Evolutionary conservation across 2,888 invertebrate species (phyloP), one percentile per base, ranked within the genome.

Genomic region (Erannis defoliaria): DNA sequence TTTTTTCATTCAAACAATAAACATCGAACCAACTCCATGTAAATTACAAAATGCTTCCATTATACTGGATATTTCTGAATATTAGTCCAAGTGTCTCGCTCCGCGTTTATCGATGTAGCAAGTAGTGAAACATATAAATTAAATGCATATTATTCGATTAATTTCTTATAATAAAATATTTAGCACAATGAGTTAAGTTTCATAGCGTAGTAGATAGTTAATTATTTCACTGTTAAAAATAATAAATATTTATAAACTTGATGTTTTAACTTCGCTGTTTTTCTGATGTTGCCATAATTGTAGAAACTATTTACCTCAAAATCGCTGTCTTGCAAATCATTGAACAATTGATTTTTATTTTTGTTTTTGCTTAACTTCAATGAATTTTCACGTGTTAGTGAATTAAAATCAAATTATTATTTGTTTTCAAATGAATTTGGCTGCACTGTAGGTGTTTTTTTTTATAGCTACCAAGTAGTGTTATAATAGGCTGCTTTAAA

Each of bases 281-380:
- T 86, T 87, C 85, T 82, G 77, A 75, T 81, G 89, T 90, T 92
- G 92, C 91, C 91, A 91, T 92, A 91, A 2, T 84, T 75, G 73
- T 81, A 81, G 82, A 80, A 88, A 86, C 87, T 88, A 78, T 84
- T 89, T 89, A 88, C 90, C 89, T 89, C 88, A 84, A 78, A 80
- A 68, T 80, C 76, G 76, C 74, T 78, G 76, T 80, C 83, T 84
- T 80, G 75, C 76, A 63, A 59, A 51, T 56, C 37, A 29, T 62
- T 55, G 55, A 65, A 58, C 53, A 54, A 59, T 67, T 14, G 6
- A 14, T 61, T 49, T 19, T 53, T 16, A 37, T n/a, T 51, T 58
- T 38, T 16, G 35, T 23, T 58, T 58, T 56, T 59, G 62, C 61
- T 63, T 43, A 62, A 66, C 19, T 51, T 48, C 56, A 65, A 60